These are phyloP conservation scores for Brachyrhaphis roseni DNA, from an alignment of 2,797 vertebrate species.

Conservation along the genomic window DNA sequence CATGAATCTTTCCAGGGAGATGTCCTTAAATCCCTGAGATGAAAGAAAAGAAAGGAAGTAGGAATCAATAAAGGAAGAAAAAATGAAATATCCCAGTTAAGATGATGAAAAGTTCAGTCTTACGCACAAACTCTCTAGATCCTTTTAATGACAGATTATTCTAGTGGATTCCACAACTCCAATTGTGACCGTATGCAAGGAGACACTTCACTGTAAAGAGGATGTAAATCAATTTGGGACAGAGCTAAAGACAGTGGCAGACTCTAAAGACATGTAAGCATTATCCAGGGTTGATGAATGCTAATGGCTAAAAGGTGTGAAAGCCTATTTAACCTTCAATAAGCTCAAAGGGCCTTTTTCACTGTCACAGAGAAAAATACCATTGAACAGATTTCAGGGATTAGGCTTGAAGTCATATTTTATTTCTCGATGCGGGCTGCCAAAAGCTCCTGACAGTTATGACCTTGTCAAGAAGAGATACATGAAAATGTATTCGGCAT, in stretches of 20 bases:
- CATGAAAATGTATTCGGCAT: constrained; percentile 10
- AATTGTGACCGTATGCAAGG: constrained; percentile 37
- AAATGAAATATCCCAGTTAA: not conserved
- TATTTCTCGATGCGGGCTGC: constrained; percentile 24
- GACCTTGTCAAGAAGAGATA: constrained; percentile 30
- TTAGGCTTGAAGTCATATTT: constrained; percentile 42
- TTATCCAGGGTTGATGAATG: constrained; percentile 56
- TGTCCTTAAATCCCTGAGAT: constrained; percentile 95
- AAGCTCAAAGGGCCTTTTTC: constrained; percentile 30
- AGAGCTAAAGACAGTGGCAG: constrained; percentile 30
- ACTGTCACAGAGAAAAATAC: constrained; percentile 34
- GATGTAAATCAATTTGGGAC: constrained; percentile 39
- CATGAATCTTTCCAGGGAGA: constrained; percentile 98
- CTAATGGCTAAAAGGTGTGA: constrained; percentile 65
- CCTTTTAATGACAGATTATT: constrained; percentile 14
- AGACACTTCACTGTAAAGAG: constrained; percentile 39
- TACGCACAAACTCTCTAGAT: not conserved
- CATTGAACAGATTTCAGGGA: constrained; percentile 45
- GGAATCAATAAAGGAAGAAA: constrained; percentile 5
- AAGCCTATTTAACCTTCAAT: constrained; percentile 49
- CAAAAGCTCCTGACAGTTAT: constrained; percentile 11
- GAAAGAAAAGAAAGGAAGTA: constrained; percentile 1
- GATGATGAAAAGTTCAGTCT: not conserved
- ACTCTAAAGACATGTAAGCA: constrained; percentile 39
- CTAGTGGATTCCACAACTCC: constrained; percentile 28